phyloP scores from a whole-genome alignment of 2,113 vertebrate species.

The Synchiropus splendidus region DNA sequence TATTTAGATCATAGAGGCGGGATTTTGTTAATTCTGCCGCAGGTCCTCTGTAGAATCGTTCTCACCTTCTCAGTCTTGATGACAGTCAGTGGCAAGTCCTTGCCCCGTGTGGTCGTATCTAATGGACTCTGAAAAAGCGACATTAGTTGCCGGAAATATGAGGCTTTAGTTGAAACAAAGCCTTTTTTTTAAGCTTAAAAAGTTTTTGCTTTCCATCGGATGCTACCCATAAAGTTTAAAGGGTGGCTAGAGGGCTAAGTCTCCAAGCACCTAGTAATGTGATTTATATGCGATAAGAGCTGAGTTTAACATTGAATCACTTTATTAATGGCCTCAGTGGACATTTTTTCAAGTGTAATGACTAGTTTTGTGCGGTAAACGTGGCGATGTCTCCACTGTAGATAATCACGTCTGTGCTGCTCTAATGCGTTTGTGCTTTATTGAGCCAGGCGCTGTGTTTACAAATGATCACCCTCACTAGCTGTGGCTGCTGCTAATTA shows the following conservation, averaged over 20 bases:
- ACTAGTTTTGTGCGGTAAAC: too few relatives aligned
- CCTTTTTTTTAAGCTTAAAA: too few relatives aligned
- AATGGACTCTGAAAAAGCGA: slow-evolving; percentile 11
- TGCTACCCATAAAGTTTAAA: too few relatives aligned
- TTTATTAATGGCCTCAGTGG: too few relatives aligned
- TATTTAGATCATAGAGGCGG: slow-evolving; percentile 48
- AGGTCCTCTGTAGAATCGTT: slow-evolving; percentile 22
- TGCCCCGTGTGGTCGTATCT: slow-evolving; percentile 3
- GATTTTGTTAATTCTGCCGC: slow-evolving; percentile 27
- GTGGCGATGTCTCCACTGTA: background rate
- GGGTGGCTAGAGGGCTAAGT: too few relatives aligned
- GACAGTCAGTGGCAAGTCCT: background rate
- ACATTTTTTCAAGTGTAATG: too few relatives aligned
- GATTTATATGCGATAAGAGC: too few relatives aligned
- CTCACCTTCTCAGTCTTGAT: slow-evolving; percentile 16
- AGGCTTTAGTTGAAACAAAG: too few relatives aligned
- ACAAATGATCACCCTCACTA: slow-evolving; percentile 36
- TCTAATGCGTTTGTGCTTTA: slow-evolving; percentile 28
- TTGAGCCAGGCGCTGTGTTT: slow-evolving; percentile 29
- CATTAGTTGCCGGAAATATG: too few relatives aligned
- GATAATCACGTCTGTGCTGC: slow-evolving; percentile 10
- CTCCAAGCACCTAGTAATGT: too few relatives aligned
- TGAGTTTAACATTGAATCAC: too few relatives aligned
- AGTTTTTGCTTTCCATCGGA: too few relatives aligned
- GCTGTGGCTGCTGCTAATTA: slow-evolving; percentile 41